Percentiles rank a stretch among this genome's conserved stretches.
Evolutionary conservation across 2,797 vertebrate genomes (phyloP).

Genomic region (Rhincodon typus): DNA sequence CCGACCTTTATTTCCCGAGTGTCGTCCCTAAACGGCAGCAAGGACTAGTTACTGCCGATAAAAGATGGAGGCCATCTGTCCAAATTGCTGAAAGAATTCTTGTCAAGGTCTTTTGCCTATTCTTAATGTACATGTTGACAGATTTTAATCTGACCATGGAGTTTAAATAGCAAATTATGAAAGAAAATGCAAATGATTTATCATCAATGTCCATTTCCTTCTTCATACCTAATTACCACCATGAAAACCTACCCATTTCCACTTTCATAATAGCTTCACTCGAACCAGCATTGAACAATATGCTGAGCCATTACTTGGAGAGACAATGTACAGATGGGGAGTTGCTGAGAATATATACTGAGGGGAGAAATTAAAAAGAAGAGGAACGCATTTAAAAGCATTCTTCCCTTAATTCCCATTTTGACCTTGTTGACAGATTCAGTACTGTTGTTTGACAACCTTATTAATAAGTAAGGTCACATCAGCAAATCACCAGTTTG

Average conservation of each 20-base stretch:
- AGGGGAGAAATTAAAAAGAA: neutral
- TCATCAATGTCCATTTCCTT: neutral
- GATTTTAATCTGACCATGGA: neutral
- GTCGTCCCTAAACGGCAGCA: neutral
- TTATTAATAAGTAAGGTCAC: neutral
- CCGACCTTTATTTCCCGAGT: neutral
- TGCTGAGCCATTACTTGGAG: neutral
- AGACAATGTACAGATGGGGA: neutral
- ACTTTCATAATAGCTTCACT: neutral
- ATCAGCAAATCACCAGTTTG: neutral
- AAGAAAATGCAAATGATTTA: neutral
- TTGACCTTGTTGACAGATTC: neutral
- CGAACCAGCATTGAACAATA: neutral
- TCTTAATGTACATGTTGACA: neutral
- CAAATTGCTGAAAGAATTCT: neutral
- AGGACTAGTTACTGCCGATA: neutral
- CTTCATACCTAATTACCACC: neutral
- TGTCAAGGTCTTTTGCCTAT: neutral
- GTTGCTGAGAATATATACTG: neutral
- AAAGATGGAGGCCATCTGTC: neutral
- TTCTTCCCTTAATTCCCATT: neutral
- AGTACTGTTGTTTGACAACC: neutral
- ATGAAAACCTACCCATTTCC: neutral
- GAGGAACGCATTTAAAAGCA: neutral
- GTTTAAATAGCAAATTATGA: neutral